Evolutionary conservation across 2,888 invertebrate genomes (phyloP).

Genomic region (Drosophila sordidula): DNA sequence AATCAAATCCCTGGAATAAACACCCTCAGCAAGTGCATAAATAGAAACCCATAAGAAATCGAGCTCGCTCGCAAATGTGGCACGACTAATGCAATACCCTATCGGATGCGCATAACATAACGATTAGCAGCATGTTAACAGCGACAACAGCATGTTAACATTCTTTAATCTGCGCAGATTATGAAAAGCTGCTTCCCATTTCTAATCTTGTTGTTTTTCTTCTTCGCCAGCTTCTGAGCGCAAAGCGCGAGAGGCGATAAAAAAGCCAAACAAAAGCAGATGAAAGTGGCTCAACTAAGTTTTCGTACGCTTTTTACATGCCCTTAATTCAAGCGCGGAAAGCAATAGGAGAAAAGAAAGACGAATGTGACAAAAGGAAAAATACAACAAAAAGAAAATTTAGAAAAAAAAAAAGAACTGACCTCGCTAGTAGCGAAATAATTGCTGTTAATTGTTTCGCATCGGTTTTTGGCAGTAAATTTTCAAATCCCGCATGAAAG

Average conservation of each 20-base stretch:
- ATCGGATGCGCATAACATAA: neutral
- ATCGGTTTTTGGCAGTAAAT: slow-evolving; percentile 11
- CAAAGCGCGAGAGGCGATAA: slow-evolving; percentile 9
- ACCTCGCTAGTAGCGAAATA: slow-evolving; percentile 22
- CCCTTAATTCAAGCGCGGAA: slow-evolving; percentile 42
- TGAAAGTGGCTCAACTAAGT: slow-evolving; percentile 43
- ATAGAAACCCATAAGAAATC: neutral
- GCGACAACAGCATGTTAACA: slow-evolving; percentile 16
- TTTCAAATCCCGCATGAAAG: slow-evolving; percentile 38
- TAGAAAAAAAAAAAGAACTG: slow-evolving; percentile 14
- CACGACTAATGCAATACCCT: slow-evolving; percentile 20
- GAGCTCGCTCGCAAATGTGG: neutral
- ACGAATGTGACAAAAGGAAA: slow-evolving; percentile 16
- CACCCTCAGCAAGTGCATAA: no score
- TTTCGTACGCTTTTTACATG: slow-evolving; percentile 27
- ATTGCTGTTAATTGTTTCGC: slow-evolving; percentile 47
- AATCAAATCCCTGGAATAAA: no score
- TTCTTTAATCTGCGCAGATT: slow-evolving; percentile 8
- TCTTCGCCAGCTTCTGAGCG: neutral
- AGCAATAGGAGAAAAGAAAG: neutral
- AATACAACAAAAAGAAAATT: slow-evolving; percentile 12
- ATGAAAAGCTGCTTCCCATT: neutral
- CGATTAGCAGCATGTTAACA: slow-evolving; percentile 5
- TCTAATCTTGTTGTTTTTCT: neutral
- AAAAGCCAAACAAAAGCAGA: slow-evolving; percentile 19